Conservation (phyloP, 2,888 invertebrate genomes). For the Hypolimnas misippus region DNA sequence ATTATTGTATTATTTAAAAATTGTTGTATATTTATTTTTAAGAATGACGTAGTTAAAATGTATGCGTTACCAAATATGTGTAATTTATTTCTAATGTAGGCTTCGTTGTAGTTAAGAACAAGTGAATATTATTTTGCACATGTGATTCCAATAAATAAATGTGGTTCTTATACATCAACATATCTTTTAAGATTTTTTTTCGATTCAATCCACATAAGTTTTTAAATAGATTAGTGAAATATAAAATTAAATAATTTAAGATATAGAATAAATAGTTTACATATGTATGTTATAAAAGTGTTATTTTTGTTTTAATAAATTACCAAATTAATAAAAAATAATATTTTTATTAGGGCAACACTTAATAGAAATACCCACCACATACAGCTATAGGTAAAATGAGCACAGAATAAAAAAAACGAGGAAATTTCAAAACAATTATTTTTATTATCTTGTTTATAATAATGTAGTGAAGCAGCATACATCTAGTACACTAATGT, state of each 20-base stretch:
- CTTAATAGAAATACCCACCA: too few relatives aligned
- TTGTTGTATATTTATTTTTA: constrained; percentile 54
- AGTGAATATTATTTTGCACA: constrained; percentile 56
- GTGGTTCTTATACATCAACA: constrained; percentile 49
- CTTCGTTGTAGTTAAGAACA: constrained; percentile 63
- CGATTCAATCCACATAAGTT: too few relatives aligned
- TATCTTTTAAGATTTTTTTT: not conserved
- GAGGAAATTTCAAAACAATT: constrained; percentile 72
- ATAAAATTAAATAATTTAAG: too few relatives aligned
- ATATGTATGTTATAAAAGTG: too few relatives aligned
- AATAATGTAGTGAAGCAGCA: constrained; percentile 77
- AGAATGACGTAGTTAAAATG: constrained; percentile 40
- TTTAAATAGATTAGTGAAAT: too few relatives aligned
- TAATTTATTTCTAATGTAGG: constrained; percentile 68
- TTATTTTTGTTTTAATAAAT: too few relatives aligned
- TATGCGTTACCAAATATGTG: constrained; percentile 36
- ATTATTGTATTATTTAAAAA: constrained; percentile 40
- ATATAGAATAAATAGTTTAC: too few relatives aligned
- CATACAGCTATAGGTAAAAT: not conserved
- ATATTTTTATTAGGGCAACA: too few relatives aligned
- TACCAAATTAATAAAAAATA: too few relatives aligned
- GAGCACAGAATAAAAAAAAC: constrained; percentile 45
- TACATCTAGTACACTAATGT: constrained; percentile 75
- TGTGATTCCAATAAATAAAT: constrained; percentile 71
- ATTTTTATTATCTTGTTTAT: constrained; percentile 79